Evolutionary conservation across 2,113 vertebrate species (phyloP).

Genomic region (Coturnix japonica): DNA sequence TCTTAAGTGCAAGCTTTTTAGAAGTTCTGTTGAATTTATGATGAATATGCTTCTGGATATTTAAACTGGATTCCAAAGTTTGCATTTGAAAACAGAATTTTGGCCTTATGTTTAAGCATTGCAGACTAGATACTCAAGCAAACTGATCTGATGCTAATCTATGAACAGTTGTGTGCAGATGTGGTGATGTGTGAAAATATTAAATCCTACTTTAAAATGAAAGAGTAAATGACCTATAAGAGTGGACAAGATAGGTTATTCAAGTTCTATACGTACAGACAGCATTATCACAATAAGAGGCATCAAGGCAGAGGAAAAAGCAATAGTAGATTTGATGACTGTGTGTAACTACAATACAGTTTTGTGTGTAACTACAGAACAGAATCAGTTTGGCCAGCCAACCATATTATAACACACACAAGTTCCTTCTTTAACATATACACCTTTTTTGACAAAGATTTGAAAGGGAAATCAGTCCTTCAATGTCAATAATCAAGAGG

Average conservation of each 20-base stretch:
- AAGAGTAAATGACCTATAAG: not conserved
- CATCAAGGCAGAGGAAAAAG: not conserved
- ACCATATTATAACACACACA: not conserved
- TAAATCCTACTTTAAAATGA: not conserved
- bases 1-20: not conserved
- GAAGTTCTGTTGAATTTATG: not conserved
- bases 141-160: not conserved
- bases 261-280: not conserved
- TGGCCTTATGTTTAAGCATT: not conserved
- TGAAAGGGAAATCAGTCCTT: not conserved
- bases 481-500: not conserved
- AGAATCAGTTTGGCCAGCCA: not conserved
- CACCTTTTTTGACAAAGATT: not conserved
- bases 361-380: not conserved
- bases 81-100: not conserved
- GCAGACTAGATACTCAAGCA: not conserved
- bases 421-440: not conserved
- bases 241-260: not conserved
- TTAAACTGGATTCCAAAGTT: not conserved
- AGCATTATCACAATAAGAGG: not conserved
- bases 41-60: not conserved
- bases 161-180: accelerated
- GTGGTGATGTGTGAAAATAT: not conserved
- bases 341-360: not conserved
- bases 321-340: not conserved